phyloP scores from a whole-genome alignment of 2,113 vertebrate species.

The Ptilorrhoa leucosticta region DNA sequence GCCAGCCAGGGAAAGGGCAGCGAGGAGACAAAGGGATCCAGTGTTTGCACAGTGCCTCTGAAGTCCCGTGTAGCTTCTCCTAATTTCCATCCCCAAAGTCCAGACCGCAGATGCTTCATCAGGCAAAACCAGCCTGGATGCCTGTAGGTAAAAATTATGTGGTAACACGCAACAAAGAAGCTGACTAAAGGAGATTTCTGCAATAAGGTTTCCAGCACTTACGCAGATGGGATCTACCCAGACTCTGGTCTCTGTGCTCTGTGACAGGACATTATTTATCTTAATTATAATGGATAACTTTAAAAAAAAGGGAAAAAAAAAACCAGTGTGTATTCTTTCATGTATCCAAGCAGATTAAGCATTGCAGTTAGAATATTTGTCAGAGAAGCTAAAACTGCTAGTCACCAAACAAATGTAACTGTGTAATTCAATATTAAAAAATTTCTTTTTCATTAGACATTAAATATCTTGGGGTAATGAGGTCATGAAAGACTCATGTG shows the following conservation, averaged over 20 bases:
- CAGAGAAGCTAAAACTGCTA: not conserved
- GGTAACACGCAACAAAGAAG: not conserved
- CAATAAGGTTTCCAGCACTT: conserved; percentile 1
- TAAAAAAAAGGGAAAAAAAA: not conserved
- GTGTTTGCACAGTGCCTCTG: not conserved
- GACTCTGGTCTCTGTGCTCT: not conserved
- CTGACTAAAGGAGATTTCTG: conserved; percentile 33
- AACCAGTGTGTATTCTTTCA: not conserved
- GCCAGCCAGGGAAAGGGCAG: not conserved
- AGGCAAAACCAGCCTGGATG: not conserved
- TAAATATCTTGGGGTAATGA: not conserved
- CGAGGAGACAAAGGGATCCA: not conserved
- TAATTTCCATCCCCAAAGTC: not conserved
- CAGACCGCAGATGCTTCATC: not conserved
- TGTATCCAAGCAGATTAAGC: not conserved
- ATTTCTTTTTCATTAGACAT: not conserved
- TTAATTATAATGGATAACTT: not conserved
- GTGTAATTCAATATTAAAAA: not conserved
- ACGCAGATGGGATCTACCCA: not conserved
- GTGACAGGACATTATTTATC: conserved; percentile 18
- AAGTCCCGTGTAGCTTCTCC: not conserved
- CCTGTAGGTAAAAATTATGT: conserved; percentile 12
- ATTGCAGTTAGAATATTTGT: not conserved
- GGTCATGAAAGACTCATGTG: not conserved
- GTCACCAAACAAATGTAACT: not conserved